phyloP scores from a whole-genome alignment of 2,113 vertebrate genomes.

The Thalassarche chlororhynchos region DNA sequence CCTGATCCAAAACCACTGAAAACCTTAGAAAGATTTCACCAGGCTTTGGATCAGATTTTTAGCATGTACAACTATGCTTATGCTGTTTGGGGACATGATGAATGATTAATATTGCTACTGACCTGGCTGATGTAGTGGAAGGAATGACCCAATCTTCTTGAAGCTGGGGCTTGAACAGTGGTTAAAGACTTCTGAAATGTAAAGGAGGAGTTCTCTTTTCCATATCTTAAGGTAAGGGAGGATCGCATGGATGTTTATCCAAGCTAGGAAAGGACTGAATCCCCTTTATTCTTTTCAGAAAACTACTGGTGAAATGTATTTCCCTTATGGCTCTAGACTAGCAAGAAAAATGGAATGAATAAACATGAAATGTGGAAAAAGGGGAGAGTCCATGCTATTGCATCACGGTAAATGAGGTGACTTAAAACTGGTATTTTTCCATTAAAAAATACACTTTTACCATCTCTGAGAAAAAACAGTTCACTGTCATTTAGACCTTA shows the following conservation, averaged over 20 bases:
- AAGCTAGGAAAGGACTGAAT: not conserved
- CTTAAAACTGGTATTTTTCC: not conserved
- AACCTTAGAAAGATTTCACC: not conserved
- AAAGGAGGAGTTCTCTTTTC: not conserved
- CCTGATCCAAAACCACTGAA: not conserved
- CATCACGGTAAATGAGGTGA: constrained; percentile 16
- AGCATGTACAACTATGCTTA: not conserved
- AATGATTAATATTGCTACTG: not conserved
- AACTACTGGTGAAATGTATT: not conserved
- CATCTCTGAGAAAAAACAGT: constrained; percentile 17
- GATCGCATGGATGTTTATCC: not conserved
- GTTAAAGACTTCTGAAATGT: not conserved
- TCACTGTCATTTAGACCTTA: not conserved
- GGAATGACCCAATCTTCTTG: not conserved
- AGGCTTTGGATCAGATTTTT: not conserved
- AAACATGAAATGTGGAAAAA: not conserved
- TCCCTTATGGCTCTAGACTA: not conserved
- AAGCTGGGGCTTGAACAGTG: not conserved
- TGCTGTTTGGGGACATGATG: not conserved
- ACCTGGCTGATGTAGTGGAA: not conserved
- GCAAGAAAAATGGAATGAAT: not conserved
- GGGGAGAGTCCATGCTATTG: not conserved
- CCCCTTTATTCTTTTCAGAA: not conserved
- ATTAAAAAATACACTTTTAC: constrained; percentile 20
- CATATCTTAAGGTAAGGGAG: not conserved